Percentiles rank a stretch among this genome's conserved stretches.
Evolutionary conservation across 2,113 vertebrate species (phyloP).

Genomic region (Gorsachius goisagi): DNA sequence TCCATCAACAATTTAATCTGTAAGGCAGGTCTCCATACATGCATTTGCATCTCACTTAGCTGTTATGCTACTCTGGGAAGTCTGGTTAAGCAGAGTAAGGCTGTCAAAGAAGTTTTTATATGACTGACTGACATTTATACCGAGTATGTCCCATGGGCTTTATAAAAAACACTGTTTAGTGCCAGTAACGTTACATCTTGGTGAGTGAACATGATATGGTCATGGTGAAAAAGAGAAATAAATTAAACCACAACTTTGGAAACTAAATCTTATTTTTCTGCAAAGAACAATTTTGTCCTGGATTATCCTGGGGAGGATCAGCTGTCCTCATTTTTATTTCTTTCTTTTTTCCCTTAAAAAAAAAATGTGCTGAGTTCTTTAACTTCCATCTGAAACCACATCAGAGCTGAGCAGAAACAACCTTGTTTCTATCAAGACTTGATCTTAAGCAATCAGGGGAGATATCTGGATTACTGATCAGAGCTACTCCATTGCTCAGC

Average conservation of each 20-base stretch:
- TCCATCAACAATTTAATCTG: slow-evolving; percentile 18
- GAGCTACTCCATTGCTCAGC: not conserved
- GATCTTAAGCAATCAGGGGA: slow-evolving; percentile 16
- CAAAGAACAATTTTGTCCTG: not conserved
- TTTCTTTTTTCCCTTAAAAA: not conserved
- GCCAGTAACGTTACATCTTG: not conserved
- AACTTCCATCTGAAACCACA: slow-evolving; percentile 40
- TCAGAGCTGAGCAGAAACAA: slow-evolving; percentile 31
- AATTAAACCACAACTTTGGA: not conserved
- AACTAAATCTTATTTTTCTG: not conserved
- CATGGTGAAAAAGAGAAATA: not conserved
- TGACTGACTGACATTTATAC: slow-evolving; percentile 5
- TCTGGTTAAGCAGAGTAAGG: not conserved
- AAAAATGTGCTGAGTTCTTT: not conserved
- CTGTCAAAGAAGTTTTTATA: slow-evolving; percentile 18
- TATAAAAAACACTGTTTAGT: not conserved
- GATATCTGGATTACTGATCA: slow-evolving; percentile 48
- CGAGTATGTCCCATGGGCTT: not conserved
- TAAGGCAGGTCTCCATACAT: not conserved
- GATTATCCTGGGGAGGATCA: not conserved
- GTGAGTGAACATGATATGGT: not conserved
- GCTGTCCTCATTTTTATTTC: not conserved
- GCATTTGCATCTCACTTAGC: slow-evolving; percentile 8
- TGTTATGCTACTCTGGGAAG: not conserved
- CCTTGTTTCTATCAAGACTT: slow-evolving; percentile 12